phyloP scores from a whole-genome alignment of 2,113 vertebrate species.

The Mellivora capensis region DNA sequence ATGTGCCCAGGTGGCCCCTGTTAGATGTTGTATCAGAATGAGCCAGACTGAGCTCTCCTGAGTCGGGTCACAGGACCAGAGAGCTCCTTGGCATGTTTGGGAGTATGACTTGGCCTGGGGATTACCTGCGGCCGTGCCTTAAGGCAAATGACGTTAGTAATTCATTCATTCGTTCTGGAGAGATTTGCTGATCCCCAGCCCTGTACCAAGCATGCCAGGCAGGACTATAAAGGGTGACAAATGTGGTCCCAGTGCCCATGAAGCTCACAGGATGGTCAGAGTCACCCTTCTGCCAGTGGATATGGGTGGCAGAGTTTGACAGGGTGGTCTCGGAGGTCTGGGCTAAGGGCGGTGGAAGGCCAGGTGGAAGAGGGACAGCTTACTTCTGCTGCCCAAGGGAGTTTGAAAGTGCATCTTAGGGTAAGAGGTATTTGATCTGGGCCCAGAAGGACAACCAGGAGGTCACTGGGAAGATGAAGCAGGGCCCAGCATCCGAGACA shows the following conservation, averaged over 20 bases:
- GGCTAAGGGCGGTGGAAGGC: not conserved
- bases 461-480: not conserved
- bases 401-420: not conserved
- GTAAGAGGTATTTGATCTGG: not conserved
- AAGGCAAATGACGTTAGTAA: not conserved
- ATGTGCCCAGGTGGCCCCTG: fast-evolving
- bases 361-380: not conserved
- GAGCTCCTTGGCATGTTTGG: not conserved
- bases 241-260: not conserved
- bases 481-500: not conserved
- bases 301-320: not conserved
- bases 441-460: not conserved
- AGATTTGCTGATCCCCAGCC: not conserved
- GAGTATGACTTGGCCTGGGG: not conserved
- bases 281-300: not conserved
- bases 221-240: not conserved
- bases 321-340: not conserved
- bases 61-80: not conserved
- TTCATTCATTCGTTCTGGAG: not conserved
- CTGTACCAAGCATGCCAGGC: not conserved
- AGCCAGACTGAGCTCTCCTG: not conserved
- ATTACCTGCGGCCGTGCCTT: fast-evolving
- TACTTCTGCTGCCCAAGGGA: not conserved
- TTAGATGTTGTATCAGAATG: not conserved
- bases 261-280: not conserved